These are phyloP conservation scores for Ruditapes philippinarum DNA, from an alignment of 1,140 invertebrate genomes.

Conservation along the genomic window DNA sequence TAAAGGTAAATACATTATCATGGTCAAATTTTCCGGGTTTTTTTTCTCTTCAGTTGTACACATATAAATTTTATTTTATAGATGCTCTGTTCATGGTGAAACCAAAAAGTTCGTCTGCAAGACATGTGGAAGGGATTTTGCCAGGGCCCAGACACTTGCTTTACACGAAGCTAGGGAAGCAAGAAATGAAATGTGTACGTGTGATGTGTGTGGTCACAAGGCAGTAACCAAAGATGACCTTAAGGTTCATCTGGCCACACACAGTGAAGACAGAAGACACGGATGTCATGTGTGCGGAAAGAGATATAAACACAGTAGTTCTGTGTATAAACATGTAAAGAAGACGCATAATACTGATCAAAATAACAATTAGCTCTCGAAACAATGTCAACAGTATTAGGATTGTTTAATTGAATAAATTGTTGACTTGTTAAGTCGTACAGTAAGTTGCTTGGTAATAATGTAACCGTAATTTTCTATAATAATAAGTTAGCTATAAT, in stretches of 20 bases:
- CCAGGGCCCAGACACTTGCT: not conserved
- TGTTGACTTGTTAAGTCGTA: too few relatives aligned
- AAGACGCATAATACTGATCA: slow-evolving; percentile 1
- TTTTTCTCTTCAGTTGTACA: not conserved
- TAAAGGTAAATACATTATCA: not conserved
- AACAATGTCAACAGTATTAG: too few relatives aligned
- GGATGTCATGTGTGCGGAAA: slow-evolving; percentile 1
- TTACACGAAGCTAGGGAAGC: not conserved
- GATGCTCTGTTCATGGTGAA: slow-evolving; percentile 1
- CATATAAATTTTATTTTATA: slow-evolving; percentile 18
- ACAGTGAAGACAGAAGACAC: slow-evolving; percentile 1
- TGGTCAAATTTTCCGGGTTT: not conserved
- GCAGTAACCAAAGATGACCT: slow-evolving; percentile 10
- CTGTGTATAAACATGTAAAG: slow-evolving; percentile 25
- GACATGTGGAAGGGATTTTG: slow-evolving; percentile 19
- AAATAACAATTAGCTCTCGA: not conserved
- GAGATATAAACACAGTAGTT: slow-evolving; percentile 22
- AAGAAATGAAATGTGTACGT: not conserved
- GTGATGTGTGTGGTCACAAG: slow-evolving; percentile 14
- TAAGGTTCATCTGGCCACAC: not conserved
- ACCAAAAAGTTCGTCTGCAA: not conserved
- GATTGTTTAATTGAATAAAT: too few relatives aligned
- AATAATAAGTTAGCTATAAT: too few relatives aligned
- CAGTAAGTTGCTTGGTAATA: too few relatives aligned
- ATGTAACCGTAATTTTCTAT: too few relatives aligned